Conservation (phyloP, 2,888 invertebrate species). For the Desoria tigrina region DNA sequence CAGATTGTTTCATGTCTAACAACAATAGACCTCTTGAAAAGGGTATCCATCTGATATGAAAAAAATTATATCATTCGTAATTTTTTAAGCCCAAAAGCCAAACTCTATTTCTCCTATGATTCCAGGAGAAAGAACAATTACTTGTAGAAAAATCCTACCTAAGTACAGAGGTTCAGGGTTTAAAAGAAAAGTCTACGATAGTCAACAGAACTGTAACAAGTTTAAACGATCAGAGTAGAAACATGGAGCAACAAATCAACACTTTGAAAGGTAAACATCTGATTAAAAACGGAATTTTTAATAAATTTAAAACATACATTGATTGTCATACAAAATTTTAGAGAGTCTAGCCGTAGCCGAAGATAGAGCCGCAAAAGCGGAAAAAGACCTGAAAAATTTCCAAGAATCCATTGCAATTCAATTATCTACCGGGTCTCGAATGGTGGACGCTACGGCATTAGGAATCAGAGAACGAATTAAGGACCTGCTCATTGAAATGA, state of each 20-base stretch:
- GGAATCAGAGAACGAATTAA: slow-evolving; percentile 77
- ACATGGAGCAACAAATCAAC: slow-evolving; percentile 48
- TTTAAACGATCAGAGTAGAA: slow-evolving; percentile 48
- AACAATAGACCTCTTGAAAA: slow-evolving; percentile 49
- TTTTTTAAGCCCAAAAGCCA: not conserved
- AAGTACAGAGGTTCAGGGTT: slow-evolving; percentile 48
- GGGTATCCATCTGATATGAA: slow-evolving; percentile 42
- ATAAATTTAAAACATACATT: slow-evolving; percentile 9
- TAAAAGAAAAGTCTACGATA: slow-evolving; percentile 46
- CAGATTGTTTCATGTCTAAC: slow-evolving; percentile 51
- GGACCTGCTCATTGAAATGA: slow-evolving; percentile 74
- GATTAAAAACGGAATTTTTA: no score
- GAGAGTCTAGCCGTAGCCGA: slow-evolving; percentile 71
- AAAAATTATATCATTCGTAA: not conserved
- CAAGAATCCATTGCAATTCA: slow-evolving; percentile 72
- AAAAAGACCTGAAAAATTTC: slow-evolving; percentile 69
- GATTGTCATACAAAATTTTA: slow-evolving; percentile 56
- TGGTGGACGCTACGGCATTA: slow-evolving; percentile 75
- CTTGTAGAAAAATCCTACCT: slow-evolving; percentile 49
- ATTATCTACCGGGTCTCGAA: slow-evolving; percentile 69
- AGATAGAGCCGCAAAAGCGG: slow-evolving; percentile 68
- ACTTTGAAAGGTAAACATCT: slow-evolving; percentile 44
- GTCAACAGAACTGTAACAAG: slow-evolving; percentile 47
- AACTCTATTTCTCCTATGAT: not conserved
- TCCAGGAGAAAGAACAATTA: slow-evolving; percentile 51